phyloP scores from a whole-genome alignment of 23 tunicate genomes.

The Halocynthia roretzi region DNA sequence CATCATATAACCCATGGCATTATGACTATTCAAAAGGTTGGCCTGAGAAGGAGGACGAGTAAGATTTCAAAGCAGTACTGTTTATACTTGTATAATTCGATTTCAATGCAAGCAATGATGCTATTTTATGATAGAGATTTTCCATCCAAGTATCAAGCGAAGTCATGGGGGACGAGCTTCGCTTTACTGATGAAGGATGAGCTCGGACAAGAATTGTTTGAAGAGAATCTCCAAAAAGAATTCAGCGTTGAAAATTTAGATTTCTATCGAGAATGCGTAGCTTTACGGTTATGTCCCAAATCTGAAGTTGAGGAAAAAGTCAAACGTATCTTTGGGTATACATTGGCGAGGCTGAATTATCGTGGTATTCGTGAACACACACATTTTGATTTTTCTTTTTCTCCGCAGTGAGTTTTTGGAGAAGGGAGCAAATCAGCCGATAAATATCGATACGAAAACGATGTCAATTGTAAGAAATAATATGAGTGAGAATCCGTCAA shows the following conservation, averaged over 20 bases:
- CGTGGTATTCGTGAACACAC: background rate
- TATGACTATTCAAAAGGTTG: constrained; percentile 35
- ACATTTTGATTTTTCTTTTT: background rate
- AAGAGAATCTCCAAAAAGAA: constrained; percentile 54
- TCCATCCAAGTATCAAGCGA: constrained; percentile 43
- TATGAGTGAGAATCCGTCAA: constrained; percentile 7
- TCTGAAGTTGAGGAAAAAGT: constrained; percentile 35
- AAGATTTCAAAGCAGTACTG: background rate
- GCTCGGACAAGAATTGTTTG: constrained; percentile 39
- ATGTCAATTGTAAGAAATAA: constrained; percentile 24
- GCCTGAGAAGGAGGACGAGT: constrained; percentile 33
- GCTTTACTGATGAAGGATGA: constrained; percentile 41
- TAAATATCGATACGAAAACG: constrained; percentile 73
- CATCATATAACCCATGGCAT: constrained; percentile 61
- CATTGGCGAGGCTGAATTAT: background rate
- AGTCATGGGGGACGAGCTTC: constrained; percentile 56
- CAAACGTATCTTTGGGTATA: constrained; percentile 41
- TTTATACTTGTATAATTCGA: background rate
- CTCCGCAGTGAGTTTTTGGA: constrained; percentile 38
- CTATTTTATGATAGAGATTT: background rate
- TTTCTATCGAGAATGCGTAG: constrained; percentile 40
- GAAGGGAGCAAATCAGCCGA: constrained; percentile 30
- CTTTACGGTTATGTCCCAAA: constrained; percentile 23
- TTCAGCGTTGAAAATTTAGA: constrained; percentile 63
- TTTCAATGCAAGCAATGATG: background rate